Base-by-base conservation (phyloP, 2,888 invertebrate genomes). In the Noctua pronuba region DNA sequence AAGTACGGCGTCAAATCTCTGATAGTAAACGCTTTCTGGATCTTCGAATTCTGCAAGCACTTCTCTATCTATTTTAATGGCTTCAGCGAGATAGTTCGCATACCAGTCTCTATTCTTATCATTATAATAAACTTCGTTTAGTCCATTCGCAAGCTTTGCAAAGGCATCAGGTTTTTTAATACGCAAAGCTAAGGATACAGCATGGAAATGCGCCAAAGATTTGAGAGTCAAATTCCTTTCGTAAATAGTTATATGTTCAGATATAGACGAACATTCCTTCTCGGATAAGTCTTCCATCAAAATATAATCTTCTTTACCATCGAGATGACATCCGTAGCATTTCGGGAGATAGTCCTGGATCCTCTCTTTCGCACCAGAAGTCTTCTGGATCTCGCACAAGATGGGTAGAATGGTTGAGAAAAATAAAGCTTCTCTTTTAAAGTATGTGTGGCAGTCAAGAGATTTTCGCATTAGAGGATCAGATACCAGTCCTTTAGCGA, bases 171-270 rank as follows among this genome's bases (percentile, higher is more conserved):
- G 92, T 44, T 88, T 87, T 74, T 90, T 92, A 21, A 90, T 67
- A 74, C 90, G 87, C 35, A 94, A 74, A 52, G 90, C 92, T 28
- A 94, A 88, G 0, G 94, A 94, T 0, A 93, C 91, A 1, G 94
- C 92, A 62, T 95, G 94, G 16, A 94, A 86, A 86, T 94, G 94
- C 10, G 94, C 93, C n/a, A 94, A 81, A 1, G 89, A 85, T 74
- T 90, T 92, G 7, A 94, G 84, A 18, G 87, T 90, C 35, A 84
- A 73, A 74, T 94, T 89, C 79, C 90, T 90, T 80, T 94, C 90
- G 5, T 72, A 58, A 69, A 82, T 73, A 8, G 90, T 90, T 24
- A 92, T 91, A 70, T 80, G 77, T 75, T 83, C 86, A 4, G 90
- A 77, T n/a, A 93, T 75, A 7, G 92, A 75, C 28, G n/a, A 41